Conservation (phyloP, 1,140 invertebrate species). For the Teleopsis dalmanni region DNA sequence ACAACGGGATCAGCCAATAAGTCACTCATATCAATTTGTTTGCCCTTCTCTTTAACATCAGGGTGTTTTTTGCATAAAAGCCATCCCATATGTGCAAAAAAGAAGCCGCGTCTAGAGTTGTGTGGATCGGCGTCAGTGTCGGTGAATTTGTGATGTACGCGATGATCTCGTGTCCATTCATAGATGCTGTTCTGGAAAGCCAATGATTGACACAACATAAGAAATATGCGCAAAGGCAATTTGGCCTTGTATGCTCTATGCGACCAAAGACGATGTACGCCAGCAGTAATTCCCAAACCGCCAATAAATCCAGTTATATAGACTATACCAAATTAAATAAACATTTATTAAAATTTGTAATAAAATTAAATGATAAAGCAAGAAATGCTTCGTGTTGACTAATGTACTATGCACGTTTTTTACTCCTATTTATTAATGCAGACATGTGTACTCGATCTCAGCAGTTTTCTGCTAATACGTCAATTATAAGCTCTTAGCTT, state of each 20-base stretch:
- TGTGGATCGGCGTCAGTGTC: constrained; percentile 63
- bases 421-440: no score
- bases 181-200: constrained; percentile 50
- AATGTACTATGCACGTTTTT: no score
- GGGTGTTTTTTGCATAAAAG: constrained; percentile 53
- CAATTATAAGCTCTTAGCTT: no score
- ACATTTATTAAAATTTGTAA: no score
- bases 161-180: constrained; percentile 53
- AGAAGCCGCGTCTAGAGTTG: constrained; percentile 57
- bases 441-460: no score
- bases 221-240: constrained; percentile 55
- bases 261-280: constrained; percentile 76
- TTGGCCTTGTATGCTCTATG: constrained; percentile 77
- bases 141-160: constrained; percentile 60
- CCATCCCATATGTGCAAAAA: constrained; percentile 61
- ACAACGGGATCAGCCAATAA: constrained; percentile 62
- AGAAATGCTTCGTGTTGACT: no score
- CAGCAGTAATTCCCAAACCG: constrained; percentile 68
- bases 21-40: constrained; percentile 61
- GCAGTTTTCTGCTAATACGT: no score
- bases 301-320: no score
- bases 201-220: constrained; percentile 47
- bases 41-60: constrained; percentile 58
- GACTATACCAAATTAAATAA: no score
- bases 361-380: no score